phyloP scores from a whole-genome alignment of 2,797 vertebrate species.

The Heliangelus exortis region DNA sequence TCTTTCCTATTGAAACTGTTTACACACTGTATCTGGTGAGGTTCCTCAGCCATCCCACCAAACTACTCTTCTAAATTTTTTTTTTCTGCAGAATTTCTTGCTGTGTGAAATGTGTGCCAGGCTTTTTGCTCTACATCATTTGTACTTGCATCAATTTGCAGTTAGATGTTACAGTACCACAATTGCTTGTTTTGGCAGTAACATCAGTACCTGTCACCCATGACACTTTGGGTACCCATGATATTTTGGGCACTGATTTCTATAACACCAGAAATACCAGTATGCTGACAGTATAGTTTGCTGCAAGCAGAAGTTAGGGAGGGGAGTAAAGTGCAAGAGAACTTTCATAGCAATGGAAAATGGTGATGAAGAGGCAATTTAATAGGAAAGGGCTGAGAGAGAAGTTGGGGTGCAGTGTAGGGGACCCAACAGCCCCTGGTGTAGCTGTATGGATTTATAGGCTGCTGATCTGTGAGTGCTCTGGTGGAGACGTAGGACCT shows the following conservation, averaged over 20 bases:
- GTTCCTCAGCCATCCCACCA: background rate
- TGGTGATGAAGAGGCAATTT: background rate
- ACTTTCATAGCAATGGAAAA: background rate
- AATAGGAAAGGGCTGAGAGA: background rate
- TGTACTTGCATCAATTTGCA: background rate
- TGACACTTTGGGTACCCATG: background rate
- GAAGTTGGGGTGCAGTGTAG: background rate
- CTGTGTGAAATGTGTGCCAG: background rate
- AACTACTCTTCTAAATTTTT: background rate
- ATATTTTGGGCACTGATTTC: background rate
- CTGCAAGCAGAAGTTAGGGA: background rate
- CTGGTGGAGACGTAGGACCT: background rate
- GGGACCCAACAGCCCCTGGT: accelerated
- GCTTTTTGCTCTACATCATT: background rate
- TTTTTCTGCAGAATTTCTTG: background rate
- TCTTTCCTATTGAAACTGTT: background rate
- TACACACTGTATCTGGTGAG: background rate
- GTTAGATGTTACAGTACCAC: background rate
- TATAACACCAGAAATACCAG: background rate
- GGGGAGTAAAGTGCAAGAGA: background rate
- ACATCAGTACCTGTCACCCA: background rate
- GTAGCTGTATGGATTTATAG: background rate
- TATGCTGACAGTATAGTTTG: background rate
- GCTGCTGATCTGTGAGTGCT: background rate
- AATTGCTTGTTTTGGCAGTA: background rate